Base-by-base conservation (phyloP, 2,113 vertebrate species). In the Scomber colias region DNA sequence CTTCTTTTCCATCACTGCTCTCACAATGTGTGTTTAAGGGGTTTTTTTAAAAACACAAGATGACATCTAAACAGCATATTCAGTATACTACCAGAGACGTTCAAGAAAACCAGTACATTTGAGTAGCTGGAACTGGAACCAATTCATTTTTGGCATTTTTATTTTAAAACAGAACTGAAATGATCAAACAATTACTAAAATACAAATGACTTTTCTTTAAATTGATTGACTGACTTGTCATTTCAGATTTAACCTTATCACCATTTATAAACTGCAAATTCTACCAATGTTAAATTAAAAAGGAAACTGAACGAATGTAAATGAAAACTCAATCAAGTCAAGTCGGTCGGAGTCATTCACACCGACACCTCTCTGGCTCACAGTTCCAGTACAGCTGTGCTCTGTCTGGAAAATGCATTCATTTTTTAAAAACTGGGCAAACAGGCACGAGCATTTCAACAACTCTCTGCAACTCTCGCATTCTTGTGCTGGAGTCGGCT, bases 361-460 rank as follows among this genome's bases (percentile, higher is more conserved):
- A 46, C 50, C 15, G 2, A 27, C 27, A 49, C 13, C 24, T 71
- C 54, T 67, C 24, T 19, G 55, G 51, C 30, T 59, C 30, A 30
- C 19, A 70, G 75, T 63, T 56, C 86, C 54, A 68, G 2, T 48
- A 19, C 10, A 71, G 49, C 35, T 16, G 16, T 5, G 5, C 4
- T 54, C 13, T 35, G 49, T 27, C 24, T 64, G n/a, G 50, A 71
- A 67, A 81, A 49, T 48, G 31, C 60, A 74, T 80, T 66, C 40
- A 60, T 74, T 61, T 81, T 78, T 60, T 21, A 21, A 63, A 67
- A 85, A 85, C 76, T 60, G 30, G 80, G 46, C 11, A 0, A 80
- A 84, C 79, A 65, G 49, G 70, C 31, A 49, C 13, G 31, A 40
- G 60, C 17, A 66, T 70, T 73, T 79, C 31, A 63, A 24, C 73